Percentiles rank a stretch among this genome's conserved stretches.
phyloP scores from a whole-genome alignment of 1,140 invertebrate genomes.

The Drosophila oshimai region DNA sequence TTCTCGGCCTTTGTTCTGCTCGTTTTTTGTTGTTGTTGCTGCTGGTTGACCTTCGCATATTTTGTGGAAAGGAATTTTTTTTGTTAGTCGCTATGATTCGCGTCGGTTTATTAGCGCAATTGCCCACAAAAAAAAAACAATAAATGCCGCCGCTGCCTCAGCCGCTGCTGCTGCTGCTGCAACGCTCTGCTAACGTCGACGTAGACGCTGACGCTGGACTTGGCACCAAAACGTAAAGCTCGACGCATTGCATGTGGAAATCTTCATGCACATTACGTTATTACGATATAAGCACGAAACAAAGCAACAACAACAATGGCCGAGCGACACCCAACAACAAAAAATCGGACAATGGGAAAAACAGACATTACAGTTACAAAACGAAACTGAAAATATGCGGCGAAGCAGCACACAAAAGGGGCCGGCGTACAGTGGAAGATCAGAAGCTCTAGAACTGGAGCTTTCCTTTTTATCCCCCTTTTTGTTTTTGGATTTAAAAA shows the following conservation, averaged over 20 bases:
- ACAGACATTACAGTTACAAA: slow-evolving; percentile 76
- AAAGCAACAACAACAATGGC: slow-evolving; percentile 33
- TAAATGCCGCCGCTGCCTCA: no score
- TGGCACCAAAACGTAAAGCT: slow-evolving; percentile 75
- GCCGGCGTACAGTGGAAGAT: slow-evolving; percentile 9
- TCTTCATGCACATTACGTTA: slow-evolving; percentile 68
- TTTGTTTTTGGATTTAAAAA: no score
- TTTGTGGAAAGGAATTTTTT: slow-evolving; percentile 51
- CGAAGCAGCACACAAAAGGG: slow-evolving; percentile 27
- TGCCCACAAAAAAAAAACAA: slow-evolving; percentile 52
- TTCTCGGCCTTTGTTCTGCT: slow-evolving; percentile 14
- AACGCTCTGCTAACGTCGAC: no score
- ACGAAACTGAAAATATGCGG: slow-evolving; percentile 62
- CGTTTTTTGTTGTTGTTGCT: background rate
- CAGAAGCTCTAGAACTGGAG: no score
- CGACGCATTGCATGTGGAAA: slow-evolving; percentile 67
- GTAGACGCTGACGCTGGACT: slow-evolving; percentile 56
- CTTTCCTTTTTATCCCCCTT: no score
- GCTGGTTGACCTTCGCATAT: slow-evolving; percentile 70
- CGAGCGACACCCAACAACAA: slow-evolving; percentile 30
- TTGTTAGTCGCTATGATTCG: slow-evolving; percentile 31
- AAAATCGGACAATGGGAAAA: slow-evolving; percentile 36
- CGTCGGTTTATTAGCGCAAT: slow-evolving; percentile 61
- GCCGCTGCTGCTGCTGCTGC: slow-evolving; percentile 51
- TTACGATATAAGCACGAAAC: slow-evolving; percentile 42